Evolutionary conservation across 2,797 vertebrate genomes (phyloP).

Genomic region (Enteromius unitaeniatus): DNA sequence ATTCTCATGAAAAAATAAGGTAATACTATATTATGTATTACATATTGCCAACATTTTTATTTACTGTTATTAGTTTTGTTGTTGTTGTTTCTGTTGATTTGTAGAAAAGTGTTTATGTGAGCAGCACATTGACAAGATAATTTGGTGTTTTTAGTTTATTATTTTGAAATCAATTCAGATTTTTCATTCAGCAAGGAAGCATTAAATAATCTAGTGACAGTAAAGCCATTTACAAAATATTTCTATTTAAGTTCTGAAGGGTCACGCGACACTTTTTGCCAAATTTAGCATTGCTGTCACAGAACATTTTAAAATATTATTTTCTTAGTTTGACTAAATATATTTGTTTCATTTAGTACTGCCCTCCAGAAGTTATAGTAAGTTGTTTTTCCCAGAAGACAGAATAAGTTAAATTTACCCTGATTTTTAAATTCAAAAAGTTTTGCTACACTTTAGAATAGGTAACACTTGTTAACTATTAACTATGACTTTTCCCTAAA

Average conservation of each 20-base stretch:
- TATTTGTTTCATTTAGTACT: neutral
- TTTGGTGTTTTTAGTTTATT: neutral
- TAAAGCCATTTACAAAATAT: neutral
- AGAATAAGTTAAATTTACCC: neutral
- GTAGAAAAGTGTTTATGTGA: neutral
- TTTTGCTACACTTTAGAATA: too few relatives aligned
- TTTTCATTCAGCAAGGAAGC: neutral
- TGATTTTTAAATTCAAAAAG: neutral
- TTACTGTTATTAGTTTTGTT: too few relatives aligned
- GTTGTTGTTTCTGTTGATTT: neutral
- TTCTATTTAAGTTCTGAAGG: too few relatives aligned
- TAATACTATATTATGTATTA: neutral
- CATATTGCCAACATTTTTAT: neutral
- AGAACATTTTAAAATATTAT: neutral
- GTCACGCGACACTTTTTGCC: too few relatives aligned
- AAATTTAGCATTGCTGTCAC: neutral
- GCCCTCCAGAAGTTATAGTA: too few relatives aligned
- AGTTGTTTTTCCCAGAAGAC: neutral
- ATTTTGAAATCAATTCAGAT: too few relatives aligned
- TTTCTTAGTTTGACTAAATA: neutral
- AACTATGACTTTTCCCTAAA: too few relatives aligned
- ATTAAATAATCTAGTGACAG: neutral
- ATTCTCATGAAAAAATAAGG: neutral
- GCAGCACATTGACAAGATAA: too few relatives aligned
- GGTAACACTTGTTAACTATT: too few relatives aligned